Base-by-base conservation (phyloP, 2,888 invertebrate genomes). In the Oscheius onirici region DNA sequence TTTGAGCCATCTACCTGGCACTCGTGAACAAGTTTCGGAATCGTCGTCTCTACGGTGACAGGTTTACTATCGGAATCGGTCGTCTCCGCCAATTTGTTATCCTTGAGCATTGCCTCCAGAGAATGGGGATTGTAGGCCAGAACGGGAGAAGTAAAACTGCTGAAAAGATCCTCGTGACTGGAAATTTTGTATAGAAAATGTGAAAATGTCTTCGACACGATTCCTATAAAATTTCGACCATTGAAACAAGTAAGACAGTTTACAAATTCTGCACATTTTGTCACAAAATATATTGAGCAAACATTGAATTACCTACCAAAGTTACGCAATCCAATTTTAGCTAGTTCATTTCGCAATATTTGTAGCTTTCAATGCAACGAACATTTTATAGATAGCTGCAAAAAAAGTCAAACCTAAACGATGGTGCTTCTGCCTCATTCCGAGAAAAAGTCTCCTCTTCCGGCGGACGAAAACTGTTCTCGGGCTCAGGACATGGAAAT, bases 51-150 rank as follows among this genome's bases (percentile, higher is more conserved):
- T n/a, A n/a, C 22, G 22, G 13, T 13, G 17, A 13, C 13, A 26
- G 52, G 13, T 17, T 52, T 26, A 13, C 17, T 17, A 52, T 52
- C 22, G 13, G 57, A 2, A 11, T 40, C 28, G 13, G 40, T 24
- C 11, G 26, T 15, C 17, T 60, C 44, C 8, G 6, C 6, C 49
- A 24, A 26, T 15, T 46, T 46, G 6, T 46, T 24, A 2, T 63
- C 63, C n/a, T 63, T 63, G 28, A 63, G 49, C n/a, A 49, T 46
- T 3, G 34, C 24, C 17, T 63, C 63, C 49, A 63, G 34, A 28
- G 49, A 28, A 10, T 22, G 13, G 3, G 63, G 26, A n/a, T 46
- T 63, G 34, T 63, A 63, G 13, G 49, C n/a, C 34, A 34, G 34
- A 13, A 41, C 20, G 2, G 41, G 43, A 41, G n/a, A 26, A 13